A percentile compares a stretch with the other conserved stretches of the same genome.
Conservation (phyloP, 2,888 invertebrate species). For the Hypselothyrea guttata region DNA sequence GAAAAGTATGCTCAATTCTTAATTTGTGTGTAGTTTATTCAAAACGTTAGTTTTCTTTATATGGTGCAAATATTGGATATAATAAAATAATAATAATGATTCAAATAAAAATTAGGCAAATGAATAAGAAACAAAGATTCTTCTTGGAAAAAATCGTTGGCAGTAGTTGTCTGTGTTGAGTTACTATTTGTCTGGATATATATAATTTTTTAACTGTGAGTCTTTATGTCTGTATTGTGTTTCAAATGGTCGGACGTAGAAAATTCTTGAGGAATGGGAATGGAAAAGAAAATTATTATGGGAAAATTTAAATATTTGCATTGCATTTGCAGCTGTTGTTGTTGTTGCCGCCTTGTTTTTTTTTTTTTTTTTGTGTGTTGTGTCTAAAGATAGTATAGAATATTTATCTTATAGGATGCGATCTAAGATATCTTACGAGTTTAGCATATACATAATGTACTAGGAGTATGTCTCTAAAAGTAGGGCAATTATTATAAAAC, state of each 20-base stretch:
- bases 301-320: constrained; percentile 36
- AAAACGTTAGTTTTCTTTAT: constrained; percentile 47
- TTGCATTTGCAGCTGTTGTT: constrained; percentile 25
- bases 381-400: constrained; percentile 51
- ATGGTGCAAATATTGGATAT: constrained; percentile 62
- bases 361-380: constrained; percentile 38
- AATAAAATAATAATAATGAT: constrained; percentile 13
- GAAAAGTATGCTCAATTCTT: constrained; percentile 64
- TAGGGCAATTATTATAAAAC: constrained; percentile 69
- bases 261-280: constrained; percentile 63
- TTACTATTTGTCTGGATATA: constrained; percentile 9
- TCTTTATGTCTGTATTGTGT: constrained; percentile 44
- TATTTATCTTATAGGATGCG: constrained; percentile 56
- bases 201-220: constrained; percentile 53
- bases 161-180: constrained; percentile 57
- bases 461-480: constrained; percentile 52
- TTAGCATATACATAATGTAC: constrained; percentile 55
- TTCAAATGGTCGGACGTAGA: constrained; percentile 53
- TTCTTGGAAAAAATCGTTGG: constrained; percentile 49
- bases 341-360: constrained; percentile 2
- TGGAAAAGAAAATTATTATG: constrained; percentile 13
- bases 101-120: constrained; percentile 23
- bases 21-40: constrained; percentile 66
- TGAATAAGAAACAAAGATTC: no score
- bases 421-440: constrained; percentile 39